A percentile compares a stretch with the other conserved stretches of the same genome.
Conservation (phyloP, 2,113 vertebrate genomes). For the Forbesichthys papilliferus region DNA sequence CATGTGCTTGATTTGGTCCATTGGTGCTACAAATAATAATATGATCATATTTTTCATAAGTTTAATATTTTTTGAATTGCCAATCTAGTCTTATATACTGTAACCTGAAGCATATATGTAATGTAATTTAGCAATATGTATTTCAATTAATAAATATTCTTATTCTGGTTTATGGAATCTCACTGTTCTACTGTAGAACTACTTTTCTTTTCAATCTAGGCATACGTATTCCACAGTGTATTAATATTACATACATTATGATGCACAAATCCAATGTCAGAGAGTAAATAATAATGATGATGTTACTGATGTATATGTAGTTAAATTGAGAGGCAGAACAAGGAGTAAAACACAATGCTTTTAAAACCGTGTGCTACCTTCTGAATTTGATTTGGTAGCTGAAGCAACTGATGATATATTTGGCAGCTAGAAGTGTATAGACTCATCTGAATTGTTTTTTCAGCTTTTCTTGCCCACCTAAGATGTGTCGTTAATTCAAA, state of each 20-base stretch:
- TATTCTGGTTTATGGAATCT: slow-evolving; percentile 43
- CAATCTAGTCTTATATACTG: slow-evolving; percentile 39
- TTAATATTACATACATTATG: slow-evolving; percentile 57
- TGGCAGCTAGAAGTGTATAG: slow-evolving; percentile 64
- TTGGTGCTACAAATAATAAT: slow-evolving; percentile 54
- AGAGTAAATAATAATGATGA: slow-evolving; percentile 55
- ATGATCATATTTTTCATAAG: slow-evolving; percentile 33
- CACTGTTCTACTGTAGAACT: slow-evolving; percentile 45
- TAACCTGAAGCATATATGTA: slow-evolving; percentile 45
- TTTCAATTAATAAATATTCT: slow-evolving; percentile 53
- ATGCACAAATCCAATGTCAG: slow-evolving; percentile 52
- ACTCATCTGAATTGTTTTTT: slow-evolving; percentile 32
- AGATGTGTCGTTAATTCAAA: slow-evolving; percentile 78
- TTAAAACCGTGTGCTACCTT: slow-evolving; percentile 28
- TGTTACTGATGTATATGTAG: slow-evolving; percentile 34
- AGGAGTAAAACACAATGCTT: slow-evolving; percentile 29
- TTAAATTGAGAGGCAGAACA: slow-evolving; percentile 38
- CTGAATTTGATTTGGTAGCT: slow-evolving; percentile 29
- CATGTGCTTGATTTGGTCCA: slow-evolving; percentile 76
- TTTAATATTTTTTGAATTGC: slow-evolving; percentile 34
- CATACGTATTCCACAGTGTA: slow-evolving; percentile 52
- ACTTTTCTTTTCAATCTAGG: slow-evolving; percentile 49
- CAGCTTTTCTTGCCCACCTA: slow-evolving; percentile 30
- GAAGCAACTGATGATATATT: slow-evolving; percentile 50
- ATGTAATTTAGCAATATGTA: slow-evolving; percentile 60